These are phyloP conservation scores for Megastigmus dorsalis DNA, from an alignment of 2,888 invertebrate species.

Conservation along the genomic window DNA sequence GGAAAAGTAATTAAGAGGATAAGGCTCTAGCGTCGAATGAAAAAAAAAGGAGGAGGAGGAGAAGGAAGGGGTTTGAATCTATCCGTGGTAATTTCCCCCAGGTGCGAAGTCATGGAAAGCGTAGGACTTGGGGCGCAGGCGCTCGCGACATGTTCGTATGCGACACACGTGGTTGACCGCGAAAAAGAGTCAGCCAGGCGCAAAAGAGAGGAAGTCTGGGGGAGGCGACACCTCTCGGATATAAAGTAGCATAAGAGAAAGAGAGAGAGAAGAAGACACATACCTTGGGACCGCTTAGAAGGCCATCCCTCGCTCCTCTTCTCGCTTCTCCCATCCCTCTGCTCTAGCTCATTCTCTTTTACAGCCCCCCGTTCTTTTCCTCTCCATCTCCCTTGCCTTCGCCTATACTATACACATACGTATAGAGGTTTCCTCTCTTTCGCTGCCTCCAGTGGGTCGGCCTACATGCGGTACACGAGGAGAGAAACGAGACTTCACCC, in stretches of 20 bases:
- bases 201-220: constrained; percentile 27
- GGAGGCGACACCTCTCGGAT: constrained; percentile 29
- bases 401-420: no score
- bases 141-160: constrained; percentile 15
- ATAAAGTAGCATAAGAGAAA: constrained; percentile 36
- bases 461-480: no score
- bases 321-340: background rate
- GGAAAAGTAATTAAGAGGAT: constrained; percentile 41
- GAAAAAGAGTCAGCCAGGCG: constrained; percentile 3
- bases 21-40: no score
- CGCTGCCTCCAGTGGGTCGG: background rate
- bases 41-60: background rate
- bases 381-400: background rate
- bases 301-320: background rate
- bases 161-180: constrained; percentile 11
- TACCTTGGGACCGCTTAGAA: constrained; percentile 44
- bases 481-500: background rate
- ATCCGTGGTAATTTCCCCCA: constrained; percentile 44
- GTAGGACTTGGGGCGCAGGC: background rate
- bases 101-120: constrained; percentile 26
- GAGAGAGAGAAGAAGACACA: background rate
- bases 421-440: constrained; percentile 7
- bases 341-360: constrained; percentile 2
- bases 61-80: constrained; percentile 8
- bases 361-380: background rate